A percentile compares a stretch with the other conserved stretches of the same genome.
Evolutionary conservation across 2,797 vertebrate species (phyloP).

Genomic region (Lagodon rhomboides): DNA sequence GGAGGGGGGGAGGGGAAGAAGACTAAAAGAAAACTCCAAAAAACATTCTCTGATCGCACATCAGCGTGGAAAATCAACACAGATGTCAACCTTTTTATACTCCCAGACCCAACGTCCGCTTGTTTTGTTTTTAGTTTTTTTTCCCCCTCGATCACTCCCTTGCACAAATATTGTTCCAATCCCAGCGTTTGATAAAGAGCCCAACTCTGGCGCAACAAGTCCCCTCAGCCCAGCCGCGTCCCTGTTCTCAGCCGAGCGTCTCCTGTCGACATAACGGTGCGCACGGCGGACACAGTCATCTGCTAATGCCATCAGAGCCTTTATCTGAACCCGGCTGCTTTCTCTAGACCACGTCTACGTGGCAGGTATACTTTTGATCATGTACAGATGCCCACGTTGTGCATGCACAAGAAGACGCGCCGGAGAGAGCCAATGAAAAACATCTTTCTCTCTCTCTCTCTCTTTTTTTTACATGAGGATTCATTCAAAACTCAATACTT

Average conservation of each 20-base stretch:
- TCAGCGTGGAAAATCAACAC: conserved; percentile 68
- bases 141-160: conserved; percentile 36
- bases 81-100: conserved; percentile 58
- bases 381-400: conserved; percentile 56
- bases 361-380: conserved; percentile 77
- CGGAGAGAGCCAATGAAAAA: too few relatives aligned
- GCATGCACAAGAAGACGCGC: conserved; percentile 3
- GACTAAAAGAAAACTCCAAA: conserved; percentile 29
- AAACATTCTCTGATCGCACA: conserved; percentile 40
- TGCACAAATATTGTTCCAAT: conserved; percentile 56
- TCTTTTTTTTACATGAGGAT: not conserved
- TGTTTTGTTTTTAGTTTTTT: conserved; percentile 12
- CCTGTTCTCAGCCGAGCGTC: conserved; percentile 40
- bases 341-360: conserved; percentile 73
- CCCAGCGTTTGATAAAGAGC: conserved; percentile 50
- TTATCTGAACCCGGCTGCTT: conserved; percentile 59
- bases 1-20: not conserved
- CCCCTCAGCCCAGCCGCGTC: conserved; percentile 46
- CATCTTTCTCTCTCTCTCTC: too few relatives aligned
- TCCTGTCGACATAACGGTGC: conserved; percentile 62
- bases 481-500: conserved; percentile 55
- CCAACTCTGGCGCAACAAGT: conserved; percentile 70
- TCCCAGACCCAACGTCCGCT: conserved; percentile 45
- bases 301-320: conserved; percentile 61
- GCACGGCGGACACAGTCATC: conserved; percentile 53